Percentiles rank a stretch among this genome's conserved stretches.
phyloP scores from a whole-genome alignment of 2,113 vertebrate genomes.

The Muntiacus reevesi region DNA sequence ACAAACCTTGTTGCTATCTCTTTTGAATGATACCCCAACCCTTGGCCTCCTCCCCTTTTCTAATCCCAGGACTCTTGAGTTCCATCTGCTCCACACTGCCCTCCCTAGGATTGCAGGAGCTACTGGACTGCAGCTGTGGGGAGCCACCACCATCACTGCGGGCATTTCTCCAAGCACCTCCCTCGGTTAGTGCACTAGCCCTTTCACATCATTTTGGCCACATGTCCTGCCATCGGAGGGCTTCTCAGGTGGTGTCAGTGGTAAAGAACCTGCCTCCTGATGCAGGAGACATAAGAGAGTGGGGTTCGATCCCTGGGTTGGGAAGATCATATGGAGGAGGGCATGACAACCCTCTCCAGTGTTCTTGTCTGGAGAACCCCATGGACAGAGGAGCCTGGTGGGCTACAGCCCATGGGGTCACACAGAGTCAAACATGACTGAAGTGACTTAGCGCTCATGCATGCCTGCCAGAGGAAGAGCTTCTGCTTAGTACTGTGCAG shows the following conservation, averaged over 20 bases:
- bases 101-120: neutral
- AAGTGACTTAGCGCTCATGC: neutral
- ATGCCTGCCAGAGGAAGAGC: neutral
- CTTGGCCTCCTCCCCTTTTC: neutral
- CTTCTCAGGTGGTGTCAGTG: fast-evolving
- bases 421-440: neutral
- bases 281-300: neutral
- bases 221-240: neutral
- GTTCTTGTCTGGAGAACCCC: neutral
- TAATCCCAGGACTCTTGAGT: neutral
- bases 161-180: neutral
- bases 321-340: neutral
- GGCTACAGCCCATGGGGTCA: neutral
- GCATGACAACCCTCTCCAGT: neutral
- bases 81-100: too few species aligned
- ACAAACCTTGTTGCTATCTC: neutral
- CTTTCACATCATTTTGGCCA: neutral
- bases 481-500: fast-evolving
- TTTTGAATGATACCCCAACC: neutral
- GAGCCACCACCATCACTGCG: neutral
- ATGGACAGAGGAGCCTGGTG: neutral
- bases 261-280: neutral
- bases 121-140: neutral
- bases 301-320: neutral
- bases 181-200: fast-evolving